Evolutionary conservation across 2,888 invertebrate genomes (phyloP).

Genomic region (Habroteleia sp.): DNA sequence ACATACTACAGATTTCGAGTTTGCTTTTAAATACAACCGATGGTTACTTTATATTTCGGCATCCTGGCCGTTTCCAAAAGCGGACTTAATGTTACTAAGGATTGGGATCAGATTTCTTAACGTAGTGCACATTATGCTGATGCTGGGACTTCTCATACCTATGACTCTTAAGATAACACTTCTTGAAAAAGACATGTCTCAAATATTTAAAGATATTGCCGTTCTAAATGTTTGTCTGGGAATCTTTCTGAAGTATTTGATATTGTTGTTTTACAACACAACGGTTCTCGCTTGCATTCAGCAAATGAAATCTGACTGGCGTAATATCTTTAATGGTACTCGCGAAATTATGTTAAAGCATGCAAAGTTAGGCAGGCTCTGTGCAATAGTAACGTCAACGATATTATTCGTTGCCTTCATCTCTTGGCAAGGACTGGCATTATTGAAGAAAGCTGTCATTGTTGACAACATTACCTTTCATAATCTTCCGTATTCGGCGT

Average conservation of each 20-base stretch:
- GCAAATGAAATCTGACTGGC: conserved; percentile 27
- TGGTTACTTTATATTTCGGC: no score
- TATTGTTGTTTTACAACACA: neutral
- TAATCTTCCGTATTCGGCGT: conserved; percentile 18
- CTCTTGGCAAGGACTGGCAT: conserved; percentile 6
- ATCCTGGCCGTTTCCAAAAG: no score
- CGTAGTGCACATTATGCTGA: no score
- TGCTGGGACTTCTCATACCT: no score
- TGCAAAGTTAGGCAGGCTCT: conserved; percentile 6
- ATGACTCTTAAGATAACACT: no score
- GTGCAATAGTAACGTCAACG: neutral
- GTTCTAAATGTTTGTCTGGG: conserved; percentile 9
- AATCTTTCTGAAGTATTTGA: conserved; percentile 8
- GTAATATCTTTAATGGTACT: conserved; percentile 8
- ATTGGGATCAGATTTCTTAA: no score
- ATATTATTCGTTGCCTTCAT: neutral
- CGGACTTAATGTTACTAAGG: no score
- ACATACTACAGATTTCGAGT: no score
- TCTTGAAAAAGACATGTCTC: no score
- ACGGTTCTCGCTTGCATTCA: conserved; percentile 14
- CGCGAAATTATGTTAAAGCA: conserved; percentile 15
- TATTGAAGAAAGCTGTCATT: neutral
- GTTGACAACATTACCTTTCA: conserved; percentile 13
- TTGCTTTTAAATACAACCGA: no score
- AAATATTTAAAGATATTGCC: conserved; percentile 18